Conservation (phyloP, 1,140 invertebrate species). For the Procambarus clarkii region DNA sequence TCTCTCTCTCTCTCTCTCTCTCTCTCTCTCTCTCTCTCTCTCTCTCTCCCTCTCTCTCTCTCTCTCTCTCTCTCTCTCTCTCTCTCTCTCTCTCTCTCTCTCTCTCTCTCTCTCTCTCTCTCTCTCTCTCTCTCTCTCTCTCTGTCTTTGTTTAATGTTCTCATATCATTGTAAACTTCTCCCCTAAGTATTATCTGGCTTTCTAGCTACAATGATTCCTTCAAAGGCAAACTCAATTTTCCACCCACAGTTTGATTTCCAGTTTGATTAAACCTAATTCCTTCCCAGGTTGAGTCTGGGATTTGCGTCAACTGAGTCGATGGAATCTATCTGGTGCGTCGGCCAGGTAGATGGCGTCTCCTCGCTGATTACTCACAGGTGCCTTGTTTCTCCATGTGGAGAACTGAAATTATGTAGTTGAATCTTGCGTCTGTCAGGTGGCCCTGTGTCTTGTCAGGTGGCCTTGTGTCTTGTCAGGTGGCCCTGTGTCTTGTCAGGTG, state of each 20-base stretch:
- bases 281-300: neutral
- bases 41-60: constrained; percentile 26
- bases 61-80: constrained; percentile 35
- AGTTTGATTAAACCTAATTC: neutral
- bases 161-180: no score
- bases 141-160: no score
- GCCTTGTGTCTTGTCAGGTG: no score
- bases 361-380: no score
- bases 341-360: no score
- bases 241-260: neutral
- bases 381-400: no score
- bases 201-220: neutral
- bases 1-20: constrained; percentile 35
- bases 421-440: no score
- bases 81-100: constrained; percentile 41
- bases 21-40: constrained; percentile 33
- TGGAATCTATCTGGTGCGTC: neutral
- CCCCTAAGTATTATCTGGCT: no score
- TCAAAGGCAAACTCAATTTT: neutral
- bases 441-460: no score
- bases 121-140: constrained; percentile 14
- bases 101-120: constrained; percentile 46
- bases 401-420: no score
- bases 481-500: no score
- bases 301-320: neutral